phyloP scores from a whole-genome alignment of 2,113 vertebrate species.

The Zosterops borbonicus region DNA sequence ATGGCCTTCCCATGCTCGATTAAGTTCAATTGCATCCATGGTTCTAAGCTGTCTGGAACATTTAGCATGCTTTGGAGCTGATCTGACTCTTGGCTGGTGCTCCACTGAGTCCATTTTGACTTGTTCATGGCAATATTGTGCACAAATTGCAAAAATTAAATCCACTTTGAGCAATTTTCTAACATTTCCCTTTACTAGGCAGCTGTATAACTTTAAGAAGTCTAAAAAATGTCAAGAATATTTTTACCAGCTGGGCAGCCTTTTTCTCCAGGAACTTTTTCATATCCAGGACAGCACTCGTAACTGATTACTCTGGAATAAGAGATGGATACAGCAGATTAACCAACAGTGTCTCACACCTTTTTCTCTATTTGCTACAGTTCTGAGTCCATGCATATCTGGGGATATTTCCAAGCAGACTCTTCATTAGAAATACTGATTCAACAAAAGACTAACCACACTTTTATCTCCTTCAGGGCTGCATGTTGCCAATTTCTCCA shows the following conservation, averaged over 20 bases:
- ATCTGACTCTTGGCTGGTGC: neutral
- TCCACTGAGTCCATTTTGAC: neutral
- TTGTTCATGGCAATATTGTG: neutral
- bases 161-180: neutral
- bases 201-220: conserved; percentile 18
- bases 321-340: neutral
- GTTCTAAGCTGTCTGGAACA: conserved; percentile 6
- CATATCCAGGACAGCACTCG: conserved; percentile 97
- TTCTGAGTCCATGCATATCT: neutral
- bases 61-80: conserved; percentile 17
- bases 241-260: conserved; percentile 93
- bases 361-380: neutral
- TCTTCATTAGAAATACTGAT: neutral
- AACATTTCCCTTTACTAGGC: neutral
- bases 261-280: conserved; percentile 90
- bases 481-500: neutral
- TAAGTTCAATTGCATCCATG: neutral
- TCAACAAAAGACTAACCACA: neutral
- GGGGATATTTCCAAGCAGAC: neutral
- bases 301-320: conserved; percentile 89
- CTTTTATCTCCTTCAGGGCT: neutral
- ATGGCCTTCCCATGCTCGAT: neutral
- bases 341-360: neutral
- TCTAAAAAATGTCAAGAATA: conserved; percentile 4
- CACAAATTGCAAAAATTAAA: neutral